Percentiles rank a stretch among this genome's conserved stretches.
These are phyloP conservation scores for Nestor notabilis DNA, from an alignment of 2,113 vertebrate species.

Conservation along the genomic window DNA sequence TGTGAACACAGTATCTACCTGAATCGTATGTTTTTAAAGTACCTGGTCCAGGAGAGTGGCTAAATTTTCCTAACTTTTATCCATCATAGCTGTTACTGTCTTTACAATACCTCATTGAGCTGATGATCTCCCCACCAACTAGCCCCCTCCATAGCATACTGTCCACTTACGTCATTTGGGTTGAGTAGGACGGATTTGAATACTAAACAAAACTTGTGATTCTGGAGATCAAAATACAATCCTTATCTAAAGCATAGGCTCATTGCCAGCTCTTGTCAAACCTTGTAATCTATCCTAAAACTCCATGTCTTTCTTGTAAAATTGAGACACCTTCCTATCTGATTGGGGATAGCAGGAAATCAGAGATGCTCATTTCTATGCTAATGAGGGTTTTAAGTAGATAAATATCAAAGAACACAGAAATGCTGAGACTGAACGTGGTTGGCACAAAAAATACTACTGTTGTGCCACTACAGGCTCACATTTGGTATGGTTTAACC, in stretches of 20 bases:
- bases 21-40: neutral
- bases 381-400: constrained; percentile 12
- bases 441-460: neutral
- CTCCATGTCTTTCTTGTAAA: neutral
- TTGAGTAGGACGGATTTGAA: neutral
- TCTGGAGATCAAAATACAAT: neutral
- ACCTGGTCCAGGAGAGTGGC: neutral
- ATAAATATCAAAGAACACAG: neutral
- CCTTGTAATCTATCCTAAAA: constrained; percentile 15
- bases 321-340: constrained; percentile 22
- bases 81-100: neutral
- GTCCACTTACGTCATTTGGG: neutral
- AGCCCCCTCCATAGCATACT: fast-evolving
- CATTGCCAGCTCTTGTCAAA: neutral
- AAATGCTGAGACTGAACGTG: neutral
- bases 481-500: neutral
- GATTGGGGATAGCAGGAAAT: neutral
- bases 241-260: neutral
- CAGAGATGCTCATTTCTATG: constrained; percentile 29
- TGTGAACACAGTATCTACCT: neutral
- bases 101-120: neutral
- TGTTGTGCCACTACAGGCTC: neutral
- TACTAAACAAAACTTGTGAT: neutral
- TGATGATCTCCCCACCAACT: neutral
- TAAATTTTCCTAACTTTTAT: neutral